Percentiles rank a stretch among this genome's conserved stretches.
These are phyloP conservation scores for Urocitellus parryii DNA, from an alignment of 2,113 vertebrate genomes.

Conservation along the genomic window DNA sequence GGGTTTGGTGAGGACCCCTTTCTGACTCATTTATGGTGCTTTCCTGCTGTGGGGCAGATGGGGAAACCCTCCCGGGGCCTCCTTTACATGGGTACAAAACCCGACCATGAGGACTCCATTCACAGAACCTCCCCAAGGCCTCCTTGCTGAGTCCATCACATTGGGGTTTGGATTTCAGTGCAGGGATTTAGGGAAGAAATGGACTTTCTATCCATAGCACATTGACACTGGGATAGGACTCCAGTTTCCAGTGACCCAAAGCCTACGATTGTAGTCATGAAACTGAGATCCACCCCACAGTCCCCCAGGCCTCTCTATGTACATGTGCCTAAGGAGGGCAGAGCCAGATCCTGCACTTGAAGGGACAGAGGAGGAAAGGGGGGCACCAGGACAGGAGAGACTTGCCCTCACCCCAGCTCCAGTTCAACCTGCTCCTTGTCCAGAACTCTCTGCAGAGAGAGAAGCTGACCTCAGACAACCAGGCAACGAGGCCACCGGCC, in stretches of 20 bases:
- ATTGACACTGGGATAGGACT: background rate
- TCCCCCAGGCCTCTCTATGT: background rate
- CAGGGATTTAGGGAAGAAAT: background rate
- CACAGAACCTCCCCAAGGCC: background rate
- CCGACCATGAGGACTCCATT: background rate
- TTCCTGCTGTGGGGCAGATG: accelerated
- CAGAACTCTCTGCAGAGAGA: background rate
- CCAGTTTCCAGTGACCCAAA: background rate
- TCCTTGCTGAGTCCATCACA: too few relatives aligned
- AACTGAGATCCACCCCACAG: accelerated
- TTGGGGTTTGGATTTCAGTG: background rate
- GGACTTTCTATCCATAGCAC: background rate
- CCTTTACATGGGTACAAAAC: background rate
- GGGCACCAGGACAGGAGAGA: background rate
- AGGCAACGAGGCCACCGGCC: accelerated
- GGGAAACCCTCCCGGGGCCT: background rate
- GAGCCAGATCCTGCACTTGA: accelerated
- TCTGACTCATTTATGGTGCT: too few relatives aligned
- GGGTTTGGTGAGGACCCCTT: background rate
- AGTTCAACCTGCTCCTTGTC: accelerated
- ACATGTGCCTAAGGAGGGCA: background rate
- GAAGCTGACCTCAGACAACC: accelerated
- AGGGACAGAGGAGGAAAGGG: background rate
- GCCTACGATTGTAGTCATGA: too few relatives aligned
- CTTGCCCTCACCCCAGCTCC: too few relatives aligned